Percentiles rank a stretch among this genome's conserved stretches.
These are phyloP conservation scores for Melopsittacus undulatus DNA, from an alignment of 2,797 vertebrate genomes.

Conservation along the genomic window DNA sequence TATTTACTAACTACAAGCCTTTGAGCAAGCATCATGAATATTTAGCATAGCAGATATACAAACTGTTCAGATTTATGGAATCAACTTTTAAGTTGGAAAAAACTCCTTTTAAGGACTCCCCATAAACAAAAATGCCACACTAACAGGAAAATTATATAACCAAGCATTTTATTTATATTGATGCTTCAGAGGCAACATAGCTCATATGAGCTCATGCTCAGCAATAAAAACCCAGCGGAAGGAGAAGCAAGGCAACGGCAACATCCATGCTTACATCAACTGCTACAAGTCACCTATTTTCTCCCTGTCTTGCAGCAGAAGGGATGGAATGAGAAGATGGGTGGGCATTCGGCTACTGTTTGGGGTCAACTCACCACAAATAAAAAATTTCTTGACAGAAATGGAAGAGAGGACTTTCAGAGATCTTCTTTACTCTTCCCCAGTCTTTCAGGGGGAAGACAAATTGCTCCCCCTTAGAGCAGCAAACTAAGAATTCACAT, in stretches of 20 bases:
- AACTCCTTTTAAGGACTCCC: not conserved
- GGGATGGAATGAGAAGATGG: not conserved
- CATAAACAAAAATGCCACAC: not conserved
- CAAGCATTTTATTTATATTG: not conserved
- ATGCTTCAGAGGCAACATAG: not conserved
- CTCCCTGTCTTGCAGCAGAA: fast-evolving
- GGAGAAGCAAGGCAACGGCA: not conserved
- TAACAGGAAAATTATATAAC: not conserved
- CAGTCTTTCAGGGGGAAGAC: not conserved
- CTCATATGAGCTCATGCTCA: not conserved
- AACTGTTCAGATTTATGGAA: not conserved
- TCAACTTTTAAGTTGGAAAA: not conserved
- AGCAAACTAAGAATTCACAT: not conserved
- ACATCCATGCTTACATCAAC: not conserved
- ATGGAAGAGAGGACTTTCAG: not conserved
- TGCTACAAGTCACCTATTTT: not conserved
- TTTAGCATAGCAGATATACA: not conserved
- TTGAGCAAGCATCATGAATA: not conserved
- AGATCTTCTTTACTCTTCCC: not conserved
- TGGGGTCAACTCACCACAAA: not conserved
- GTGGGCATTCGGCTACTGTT: not conserved
- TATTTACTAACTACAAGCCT: not conserved
- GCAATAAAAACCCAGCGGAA: not conserved
- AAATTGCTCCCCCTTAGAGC: not conserved
- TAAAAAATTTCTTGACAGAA: not conserved